These are phyloP conservation scores for Chalcis sispes DNA, from an alignment of 2,888 invertebrate species.

Conservation along the genomic window DNA sequence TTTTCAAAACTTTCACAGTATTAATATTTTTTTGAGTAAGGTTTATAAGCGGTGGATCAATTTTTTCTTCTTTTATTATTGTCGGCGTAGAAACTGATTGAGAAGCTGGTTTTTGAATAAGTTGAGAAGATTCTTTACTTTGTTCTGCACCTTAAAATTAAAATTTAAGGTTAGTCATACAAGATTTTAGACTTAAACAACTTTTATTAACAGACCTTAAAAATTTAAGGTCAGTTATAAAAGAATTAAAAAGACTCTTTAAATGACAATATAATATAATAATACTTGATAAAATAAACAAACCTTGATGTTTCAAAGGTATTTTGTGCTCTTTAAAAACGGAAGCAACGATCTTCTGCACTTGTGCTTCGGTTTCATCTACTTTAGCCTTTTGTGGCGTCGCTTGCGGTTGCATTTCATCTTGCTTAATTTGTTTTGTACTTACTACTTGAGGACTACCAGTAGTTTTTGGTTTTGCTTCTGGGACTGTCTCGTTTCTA, in stretches of 20 bases:
- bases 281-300: not conserved
- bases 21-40: constrained; percentile 65
- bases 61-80: constrained; percentile 64
- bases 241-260: not conserved
- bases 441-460: constrained; percentile 42
- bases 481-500: constrained; percentile 58
- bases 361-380: constrained; percentile 74
- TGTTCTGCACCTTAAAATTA: constrained; percentile 28
- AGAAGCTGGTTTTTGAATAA: constrained; percentile 1
- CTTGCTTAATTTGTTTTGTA: constrained; percentile 60
- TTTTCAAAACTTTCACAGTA: constrained; percentile 73
- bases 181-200: not conserved
- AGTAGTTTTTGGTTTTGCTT: constrained; percentile 38
- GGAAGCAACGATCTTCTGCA: constrained; percentile 74
- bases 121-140: constrained; percentile 27
- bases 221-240: no score
- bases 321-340: constrained; percentile 75
- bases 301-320: constrained; percentile 64
- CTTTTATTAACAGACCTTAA: constrained; percentile 9
- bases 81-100: constrained; percentile 17
- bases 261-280: not conserved
- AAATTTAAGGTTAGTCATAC: not conserved
- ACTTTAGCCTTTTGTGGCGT: constrained; percentile 57
- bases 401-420: constrained; percentile 39
- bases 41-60: constrained; percentile 38